Conservation (phyloP, 2,888 invertebrate species). For the Ligdia adustata region DNA sequence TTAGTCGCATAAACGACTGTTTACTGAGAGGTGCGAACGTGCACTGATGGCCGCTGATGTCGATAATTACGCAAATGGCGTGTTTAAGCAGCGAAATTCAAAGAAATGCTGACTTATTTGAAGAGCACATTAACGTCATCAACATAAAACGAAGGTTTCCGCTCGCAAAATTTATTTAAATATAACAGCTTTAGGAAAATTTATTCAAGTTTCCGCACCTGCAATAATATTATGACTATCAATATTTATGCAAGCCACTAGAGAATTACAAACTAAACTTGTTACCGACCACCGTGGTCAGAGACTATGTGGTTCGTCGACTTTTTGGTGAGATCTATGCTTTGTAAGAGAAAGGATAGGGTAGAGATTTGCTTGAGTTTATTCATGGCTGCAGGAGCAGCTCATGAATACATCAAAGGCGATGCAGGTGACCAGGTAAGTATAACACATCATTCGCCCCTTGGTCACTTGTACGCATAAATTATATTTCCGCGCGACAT, state of each 20-base stretch:
- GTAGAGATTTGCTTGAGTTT: slow-evolving; percentile 32
- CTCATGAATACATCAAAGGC: slow-evolving; percentile 49
- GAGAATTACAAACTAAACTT: slow-evolving; percentile 43
- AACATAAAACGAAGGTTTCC: background rate
- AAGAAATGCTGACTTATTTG: background rate
- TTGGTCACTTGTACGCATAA: slow-evolving; percentile 34
- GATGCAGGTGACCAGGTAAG: slow-evolving; percentile 44
- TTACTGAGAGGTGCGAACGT: slow-evolving; percentile 43
- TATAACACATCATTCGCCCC: slow-evolving; percentile 45
- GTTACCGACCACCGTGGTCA: slow-evolving; percentile 27
- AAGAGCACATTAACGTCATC: background rate
- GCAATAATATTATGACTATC: slow-evolving; percentile 32
- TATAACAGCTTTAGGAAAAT: background rate
- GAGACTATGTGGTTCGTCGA: slow-evolving; percentile 14
- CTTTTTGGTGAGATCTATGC: slow-evolving; percentile 31
- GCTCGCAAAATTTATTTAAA: background rate
- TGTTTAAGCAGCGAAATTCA: slow-evolving; percentile 12
- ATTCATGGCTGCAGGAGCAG: slow-evolving; percentile 34
- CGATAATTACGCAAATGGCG: slow-evolving; percentile 34
- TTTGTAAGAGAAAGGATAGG: slow-evolving; percentile 32
- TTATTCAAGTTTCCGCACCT: slow-evolving; percentile 17
- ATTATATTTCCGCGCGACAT: slow-evolving; percentile 34
- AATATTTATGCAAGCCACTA: slow-evolving; percentile 43
- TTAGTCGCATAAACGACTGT: slow-evolving; percentile 43
- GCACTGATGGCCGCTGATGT: slow-evolving; percentile 44